These are phyloP conservation scores for Smittia aterrima DNA, from an alignment of 2,888 invertebrate species.

Conservation along the genomic window DNA sequence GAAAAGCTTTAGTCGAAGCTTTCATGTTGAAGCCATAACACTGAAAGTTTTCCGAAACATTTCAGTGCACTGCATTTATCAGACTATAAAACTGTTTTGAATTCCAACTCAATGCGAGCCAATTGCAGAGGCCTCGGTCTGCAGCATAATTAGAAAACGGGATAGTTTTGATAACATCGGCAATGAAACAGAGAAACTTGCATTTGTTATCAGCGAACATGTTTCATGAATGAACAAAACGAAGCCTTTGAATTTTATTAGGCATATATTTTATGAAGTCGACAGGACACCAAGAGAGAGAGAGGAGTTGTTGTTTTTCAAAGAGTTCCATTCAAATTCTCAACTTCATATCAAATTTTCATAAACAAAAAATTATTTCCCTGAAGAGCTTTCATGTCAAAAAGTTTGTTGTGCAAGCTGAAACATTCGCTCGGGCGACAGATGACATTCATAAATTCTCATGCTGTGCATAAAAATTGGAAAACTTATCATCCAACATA, in stretches of 20 bases:
- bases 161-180: neutral
- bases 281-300: no score
- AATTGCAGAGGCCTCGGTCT: neutral
- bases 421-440: neutral
- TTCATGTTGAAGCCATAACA: no score
- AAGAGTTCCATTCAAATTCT: no score
- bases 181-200: neutral
- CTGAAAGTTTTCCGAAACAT: no score
- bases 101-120: neutral
- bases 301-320: no score
- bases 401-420: neutral
- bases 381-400: neutral
- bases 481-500: conserved; percentile 7
- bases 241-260: no score
- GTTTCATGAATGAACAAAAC: no score
- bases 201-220: no score
- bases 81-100: neutral
- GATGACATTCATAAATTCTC: conserved; percentile 1
- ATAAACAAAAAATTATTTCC: neutral
- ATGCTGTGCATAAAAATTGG: neutral
- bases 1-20: no score
- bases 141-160: neutral
- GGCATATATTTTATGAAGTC: no score
- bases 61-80: neutral
- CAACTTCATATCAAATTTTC: neutral